Base-by-base conservation (phyloP, 30 jellyfish, hydroid and myxozoan genomes). In the Aurelia coerulea region DNA sequence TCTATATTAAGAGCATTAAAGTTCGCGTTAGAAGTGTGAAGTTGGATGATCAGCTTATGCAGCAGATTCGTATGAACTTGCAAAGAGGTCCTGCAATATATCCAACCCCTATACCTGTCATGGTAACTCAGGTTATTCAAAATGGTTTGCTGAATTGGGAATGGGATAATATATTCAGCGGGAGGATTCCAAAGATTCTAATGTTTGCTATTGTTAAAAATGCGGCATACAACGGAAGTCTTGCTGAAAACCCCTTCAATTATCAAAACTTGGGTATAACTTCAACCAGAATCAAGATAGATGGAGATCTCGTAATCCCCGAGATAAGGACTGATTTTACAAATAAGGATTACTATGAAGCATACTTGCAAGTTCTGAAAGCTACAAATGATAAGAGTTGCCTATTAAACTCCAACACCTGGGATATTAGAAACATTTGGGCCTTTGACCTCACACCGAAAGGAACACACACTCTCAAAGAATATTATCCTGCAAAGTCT, bases 131-230 rank as follows among this genome's bases (percentile, higher is more conserved):
- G 5, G 2, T 66, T 2, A 17, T 66, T 23, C 54, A 1, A 49
- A 66, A 66, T 23, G 76, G 76, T 18, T 56, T 66, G 17, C 3
- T 2, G 12, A 66, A 49, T 23, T 66, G 76, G 76, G 46, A 66
- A 1, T 29, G 46, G 46, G 76, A 66, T 19, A 66, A 66, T 17
- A 18, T 17, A 17, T 66, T 66, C 15, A 23, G 76, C 2, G 76
- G 76, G 8, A 66, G 16, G 19, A 9, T 66, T 0, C 76, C 76
- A 23, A 66, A 66, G 19, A 17, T 66, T 5, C 46, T 66, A 4
- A 66, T 66, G 76, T 66, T 7, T 19, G 76, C 14, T 2, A 66
- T 23, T 5, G 76, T 66, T 1, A 23, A 14, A 19, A 66, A 66
- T 23, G 10, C 76, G 3, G 52, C 76, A 23, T 66, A 5, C 14